Evolutionary conservation across 2,113 vertebrate species (phyloP).

Genomic region (Gorsachius goisagi): DNA sequence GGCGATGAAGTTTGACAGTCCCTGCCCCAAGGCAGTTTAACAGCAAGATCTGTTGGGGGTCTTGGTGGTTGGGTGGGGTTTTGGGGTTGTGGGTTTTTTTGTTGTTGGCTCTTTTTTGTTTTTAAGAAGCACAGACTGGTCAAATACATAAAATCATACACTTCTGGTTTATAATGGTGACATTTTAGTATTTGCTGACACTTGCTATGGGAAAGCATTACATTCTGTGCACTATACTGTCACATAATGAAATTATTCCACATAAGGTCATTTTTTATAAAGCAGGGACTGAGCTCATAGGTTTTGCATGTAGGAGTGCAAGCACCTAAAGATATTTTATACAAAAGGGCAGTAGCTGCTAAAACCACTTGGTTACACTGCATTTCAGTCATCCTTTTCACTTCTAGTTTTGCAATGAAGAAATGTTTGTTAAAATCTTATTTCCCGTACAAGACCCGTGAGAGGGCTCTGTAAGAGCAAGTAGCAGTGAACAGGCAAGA

Average conservation of each 20-base stretch:
- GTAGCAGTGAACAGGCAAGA: neutral
- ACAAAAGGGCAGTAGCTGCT: no score
- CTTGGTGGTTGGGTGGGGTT: neutral
- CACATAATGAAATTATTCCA: neutral
- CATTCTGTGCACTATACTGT: rapidly evolving
- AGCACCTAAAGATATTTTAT: neutral
- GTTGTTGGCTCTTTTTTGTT: neutral
- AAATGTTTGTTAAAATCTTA: neutral
- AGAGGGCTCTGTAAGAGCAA: neutral
- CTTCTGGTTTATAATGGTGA: neutral
- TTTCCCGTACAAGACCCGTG: neutral
- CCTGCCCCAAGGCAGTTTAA: neutral
- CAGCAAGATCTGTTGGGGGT: rapidly evolving
- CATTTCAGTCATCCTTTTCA: neutral
- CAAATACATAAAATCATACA: neutral
- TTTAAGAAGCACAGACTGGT: neutral
- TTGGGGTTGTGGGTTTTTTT: neutral
- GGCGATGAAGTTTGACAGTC: neutral
- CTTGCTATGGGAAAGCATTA: neutral
- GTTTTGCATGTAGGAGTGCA: neutral
- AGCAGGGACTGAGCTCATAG: neutral
- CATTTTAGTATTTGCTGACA: neutral
- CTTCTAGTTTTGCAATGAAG: neutral
- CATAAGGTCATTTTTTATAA: neutral
- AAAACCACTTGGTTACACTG: no score